phyloP scores from a whole-genome alignment of 2,113 vertebrate species.

The Polyodon spathula region DNA sequence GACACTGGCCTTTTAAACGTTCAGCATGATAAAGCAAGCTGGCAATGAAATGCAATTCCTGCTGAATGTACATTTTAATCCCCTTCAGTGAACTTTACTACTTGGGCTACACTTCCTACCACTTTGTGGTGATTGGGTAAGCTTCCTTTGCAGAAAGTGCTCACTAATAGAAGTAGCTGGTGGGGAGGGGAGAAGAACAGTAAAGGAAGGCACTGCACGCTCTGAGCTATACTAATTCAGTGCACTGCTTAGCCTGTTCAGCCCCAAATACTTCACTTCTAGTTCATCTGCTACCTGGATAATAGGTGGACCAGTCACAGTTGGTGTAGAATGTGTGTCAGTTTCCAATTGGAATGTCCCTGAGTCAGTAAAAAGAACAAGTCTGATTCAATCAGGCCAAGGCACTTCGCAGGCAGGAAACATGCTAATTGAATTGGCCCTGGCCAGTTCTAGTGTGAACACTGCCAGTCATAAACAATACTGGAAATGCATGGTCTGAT shows the following conservation, averaged over 20 bases:
- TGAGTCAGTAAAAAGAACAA: neutral
- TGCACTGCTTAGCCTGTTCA: too few species aligned
- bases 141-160: too few species aligned
- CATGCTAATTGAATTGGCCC: conserved; percentile 1
- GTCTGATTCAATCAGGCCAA: neutral
- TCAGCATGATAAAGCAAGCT: conserved; percentile 7
- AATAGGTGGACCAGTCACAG: too few species aligned
- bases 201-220: too few species aligned
- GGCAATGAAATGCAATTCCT: conserved; percentile 10
- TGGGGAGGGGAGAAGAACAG: too few species aligned
- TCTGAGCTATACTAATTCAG: too few species aligned
- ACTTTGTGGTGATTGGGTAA: neutral
- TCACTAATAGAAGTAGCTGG: too few species aligned
- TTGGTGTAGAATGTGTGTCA: neutral
- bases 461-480: neutral
- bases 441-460: neutral
- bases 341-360: neutral
- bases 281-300: too few species aligned
- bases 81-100: conserved; percentile 26
- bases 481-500: too few species aligned
- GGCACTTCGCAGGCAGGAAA: neutral
- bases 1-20: neutral
- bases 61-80: conserved; percentile 31
- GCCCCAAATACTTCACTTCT: too few species aligned
- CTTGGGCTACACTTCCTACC: conserved; percentile 25